A percentile compares a stretch with the other conserved stretches of the same genome.
These are phyloP conservation scores for Coecobrya sp. DNA, from an alignment of 2,888 invertebrate species.

Conservation along the genomic window DNA sequence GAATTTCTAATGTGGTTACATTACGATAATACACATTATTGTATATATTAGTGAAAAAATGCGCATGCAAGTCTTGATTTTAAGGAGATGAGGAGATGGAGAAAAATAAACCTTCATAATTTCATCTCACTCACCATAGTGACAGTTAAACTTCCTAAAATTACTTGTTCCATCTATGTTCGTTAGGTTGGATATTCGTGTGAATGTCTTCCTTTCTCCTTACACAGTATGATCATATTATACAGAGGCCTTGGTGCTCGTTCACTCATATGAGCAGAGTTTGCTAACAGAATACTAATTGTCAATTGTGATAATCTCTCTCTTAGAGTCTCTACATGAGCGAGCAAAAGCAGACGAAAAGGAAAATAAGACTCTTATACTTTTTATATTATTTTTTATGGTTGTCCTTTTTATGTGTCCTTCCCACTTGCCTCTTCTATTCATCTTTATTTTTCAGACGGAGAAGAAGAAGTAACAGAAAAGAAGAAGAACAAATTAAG, in stretches of 20 bases:
- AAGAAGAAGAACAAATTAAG: background rate
- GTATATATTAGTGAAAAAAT: too few relatives aligned
- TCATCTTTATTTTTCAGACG: background rate
- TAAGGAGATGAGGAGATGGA: background rate
- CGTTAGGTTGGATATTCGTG: background rate
- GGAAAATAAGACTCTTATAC: background rate
- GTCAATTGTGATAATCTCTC: slow-evolving; percentile 77
- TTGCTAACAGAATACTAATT: slow-evolving; percentile 80
- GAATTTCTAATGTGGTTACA: too few relatives aligned
- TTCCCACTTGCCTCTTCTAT: background rate
- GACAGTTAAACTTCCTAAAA: background rate
- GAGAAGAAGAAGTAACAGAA: background rate
- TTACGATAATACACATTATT: too few relatives aligned
- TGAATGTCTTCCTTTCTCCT: background rate
- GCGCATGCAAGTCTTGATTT: background rate
- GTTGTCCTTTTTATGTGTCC: slow-evolving; percentile 42
- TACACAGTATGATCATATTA: background rate
- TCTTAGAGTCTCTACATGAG: slow-evolving; percentile 15
- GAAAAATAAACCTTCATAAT: slow-evolving; percentile 42
- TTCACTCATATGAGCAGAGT: slow-evolving; percentile 45
- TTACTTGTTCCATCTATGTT: background rate
- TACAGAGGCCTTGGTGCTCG: background rate
- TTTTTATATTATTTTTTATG: slow-evolving; percentile 4
- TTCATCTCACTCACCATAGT: slow-evolving; percentile 4
- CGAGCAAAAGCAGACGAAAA: slow-evolving; percentile 3